phyloP scores from a whole-genome alignment of 2,113 vertebrate genomes.

The Larimichthys polyactis region DNA sequence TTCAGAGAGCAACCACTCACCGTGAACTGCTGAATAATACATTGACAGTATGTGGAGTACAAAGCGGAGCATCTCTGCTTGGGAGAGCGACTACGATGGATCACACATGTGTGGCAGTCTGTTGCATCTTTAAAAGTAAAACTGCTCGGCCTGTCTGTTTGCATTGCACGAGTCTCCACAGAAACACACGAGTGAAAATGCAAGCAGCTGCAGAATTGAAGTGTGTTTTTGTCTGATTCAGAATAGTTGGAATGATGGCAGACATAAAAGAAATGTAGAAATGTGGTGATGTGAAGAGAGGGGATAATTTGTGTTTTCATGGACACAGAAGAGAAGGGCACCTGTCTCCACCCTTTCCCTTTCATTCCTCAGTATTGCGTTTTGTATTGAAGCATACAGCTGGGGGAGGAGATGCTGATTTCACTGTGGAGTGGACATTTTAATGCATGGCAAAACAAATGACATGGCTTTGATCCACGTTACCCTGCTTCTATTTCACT shows the following conservation, averaged over 20 bases:
- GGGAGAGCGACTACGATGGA: conserved; percentile 27
- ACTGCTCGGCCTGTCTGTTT: conserved; percentile 32
- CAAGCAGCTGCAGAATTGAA: conserved; percentile 1
- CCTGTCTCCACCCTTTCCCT: neutral
- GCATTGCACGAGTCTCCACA: conserved; percentile 15
- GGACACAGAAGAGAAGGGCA: neutral
- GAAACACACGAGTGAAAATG: conserved; percentile 9
- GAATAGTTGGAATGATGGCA: neutral
- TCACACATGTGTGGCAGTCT: conserved; percentile 34
- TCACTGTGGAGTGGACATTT: neutral
- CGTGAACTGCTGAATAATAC: conserved; percentile 65
- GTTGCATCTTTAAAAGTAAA: conserved; percentile 54
- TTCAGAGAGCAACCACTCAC: conserved; percentile 53
- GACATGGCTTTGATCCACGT: neutral
- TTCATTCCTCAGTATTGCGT: neutral
- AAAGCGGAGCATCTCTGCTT: conserved; percentile 44
- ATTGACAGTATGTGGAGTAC: conserved; percentile 50
- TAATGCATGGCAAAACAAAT: neutral
- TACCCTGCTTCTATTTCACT: neutral
- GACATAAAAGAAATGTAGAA: neutral
- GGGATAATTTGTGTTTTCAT: neutral
- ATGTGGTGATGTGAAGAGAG: neutral
- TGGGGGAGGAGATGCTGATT: neutral
- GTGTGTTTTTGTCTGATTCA: neutral
- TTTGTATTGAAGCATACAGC: neutral